A percentile compares a stretch with the other conserved stretches of the same genome.
Evolutionary conservation across 2,797 vertebrate genomes (phyloP).

Genomic region (Alectoris magna): DNA sequence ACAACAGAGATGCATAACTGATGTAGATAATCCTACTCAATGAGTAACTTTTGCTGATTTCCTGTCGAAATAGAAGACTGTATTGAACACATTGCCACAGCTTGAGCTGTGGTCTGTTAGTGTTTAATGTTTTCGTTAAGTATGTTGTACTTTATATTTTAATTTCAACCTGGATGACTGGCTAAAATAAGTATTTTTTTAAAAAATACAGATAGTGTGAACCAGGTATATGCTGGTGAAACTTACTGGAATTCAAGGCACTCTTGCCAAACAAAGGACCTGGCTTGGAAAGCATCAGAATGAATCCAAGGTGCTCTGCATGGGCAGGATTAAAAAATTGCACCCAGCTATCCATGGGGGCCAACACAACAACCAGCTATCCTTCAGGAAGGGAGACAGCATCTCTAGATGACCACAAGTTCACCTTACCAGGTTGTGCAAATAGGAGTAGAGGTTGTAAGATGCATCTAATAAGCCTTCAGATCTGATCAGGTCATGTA

Average conservation of each 20-base stretch:
- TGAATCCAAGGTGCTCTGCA: neutral
- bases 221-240: neutral
- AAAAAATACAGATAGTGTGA: neutral
- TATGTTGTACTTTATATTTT: neutral
- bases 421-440: neutral
- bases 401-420: neutral
- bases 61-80: neutral
- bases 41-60: constrained; percentile 17
- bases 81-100: neutral
- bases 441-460: neutral
- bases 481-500: neutral
- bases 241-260: neutral
- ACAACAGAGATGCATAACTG: neutral
- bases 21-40: constrained; percentile 9
- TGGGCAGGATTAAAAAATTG: neutral
- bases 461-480: neutral
- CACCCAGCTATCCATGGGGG: neutral
- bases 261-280: neutral
- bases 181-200: neutral
- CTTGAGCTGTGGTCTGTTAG: neutral
- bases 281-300: neutral
- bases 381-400: neutral
- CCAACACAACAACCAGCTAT: neutral
- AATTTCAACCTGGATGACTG: neutral
- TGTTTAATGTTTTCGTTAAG: constrained; percentile 16